phyloP scores from a whole-genome alignment of 2,888 invertebrate species.

The Ametastegia equiseti region DNA sequence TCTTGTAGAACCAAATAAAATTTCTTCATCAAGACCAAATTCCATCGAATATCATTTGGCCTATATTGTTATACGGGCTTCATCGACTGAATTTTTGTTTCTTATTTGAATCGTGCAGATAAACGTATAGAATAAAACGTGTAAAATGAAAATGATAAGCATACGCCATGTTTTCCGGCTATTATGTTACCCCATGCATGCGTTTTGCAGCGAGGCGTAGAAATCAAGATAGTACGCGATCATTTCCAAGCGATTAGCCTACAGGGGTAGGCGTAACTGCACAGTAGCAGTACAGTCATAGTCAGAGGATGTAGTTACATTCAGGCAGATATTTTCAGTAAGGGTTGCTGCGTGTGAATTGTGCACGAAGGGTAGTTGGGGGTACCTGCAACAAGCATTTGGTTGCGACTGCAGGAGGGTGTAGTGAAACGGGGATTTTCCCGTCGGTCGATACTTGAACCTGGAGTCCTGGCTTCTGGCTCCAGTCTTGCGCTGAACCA shows the following conservation, averaged over 20 bases:
- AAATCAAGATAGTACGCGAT: neutral
- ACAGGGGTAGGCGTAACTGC: neutral
- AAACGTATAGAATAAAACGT: too few species aligned
- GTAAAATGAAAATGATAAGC: too few species aligned
- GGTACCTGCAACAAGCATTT: neutral
- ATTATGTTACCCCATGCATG: neutral
- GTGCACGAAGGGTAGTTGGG: neutral
- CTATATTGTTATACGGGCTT: too few species aligned
- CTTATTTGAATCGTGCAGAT: too few species aligned
- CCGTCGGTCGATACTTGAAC: conserved; percentile 40
- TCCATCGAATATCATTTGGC: too few species aligned
- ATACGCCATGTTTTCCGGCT: neutral
- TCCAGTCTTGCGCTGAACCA: conserved; percentile 30
- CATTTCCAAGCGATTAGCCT: conserved; percentile 25
- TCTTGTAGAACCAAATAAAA: too few species aligned
- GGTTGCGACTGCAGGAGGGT: neutral
- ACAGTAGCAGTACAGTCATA: neutral
- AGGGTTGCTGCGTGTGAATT: conserved; percentile 13
- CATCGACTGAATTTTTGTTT: too few species aligned
- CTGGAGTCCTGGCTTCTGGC: neutral
- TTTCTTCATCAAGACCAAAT: too few species aligned
- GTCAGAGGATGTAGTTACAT: neutral
- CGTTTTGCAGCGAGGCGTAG: neutral
- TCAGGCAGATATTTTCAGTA: neutral
- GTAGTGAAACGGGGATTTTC: conserved; percentile 18